phyloP scores from a whole-genome alignment of 2,113 vertebrate genomes.

The Pelvicachromis taeniatus region DNA sequence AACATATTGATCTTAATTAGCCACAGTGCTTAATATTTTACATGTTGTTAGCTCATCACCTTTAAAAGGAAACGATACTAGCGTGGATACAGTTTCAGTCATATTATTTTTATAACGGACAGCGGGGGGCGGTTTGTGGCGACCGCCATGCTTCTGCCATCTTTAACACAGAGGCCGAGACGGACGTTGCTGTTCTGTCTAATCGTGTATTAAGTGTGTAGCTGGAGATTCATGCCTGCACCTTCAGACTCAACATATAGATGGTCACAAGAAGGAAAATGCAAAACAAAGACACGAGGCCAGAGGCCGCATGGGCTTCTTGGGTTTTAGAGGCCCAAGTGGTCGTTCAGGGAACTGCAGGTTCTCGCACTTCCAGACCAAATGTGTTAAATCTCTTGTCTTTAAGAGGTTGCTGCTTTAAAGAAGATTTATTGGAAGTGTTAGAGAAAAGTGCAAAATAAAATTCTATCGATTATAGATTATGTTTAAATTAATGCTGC shows the following conservation, averaged over 20 bases:
- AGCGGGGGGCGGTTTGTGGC: accelerated
- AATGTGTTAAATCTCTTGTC: background rate
- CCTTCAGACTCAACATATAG: background rate
- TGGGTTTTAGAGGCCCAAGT: background rate
- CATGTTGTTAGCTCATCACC: background rate
- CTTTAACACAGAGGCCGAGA: background rate
- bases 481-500: background rate
- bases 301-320: background rate
- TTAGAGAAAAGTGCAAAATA: background rate
- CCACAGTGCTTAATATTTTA: background rate
- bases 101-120: background rate
- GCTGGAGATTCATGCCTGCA: background rate
- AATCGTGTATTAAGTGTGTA: background rate
- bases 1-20: background rate
- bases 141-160: background rate
- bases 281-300: background rate
- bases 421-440: background rate
- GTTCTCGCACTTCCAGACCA: background rate
- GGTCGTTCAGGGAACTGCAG: background rate
- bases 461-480: background rate
- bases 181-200: background rate
- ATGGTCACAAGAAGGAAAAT: background rate
- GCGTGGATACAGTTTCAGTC: accelerated
- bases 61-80: background rate
- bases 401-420: accelerated